Evolutionary conservation across 2,888 invertebrate species (phyloP).

Genomic region (Lamellibrachia columna): DNA sequence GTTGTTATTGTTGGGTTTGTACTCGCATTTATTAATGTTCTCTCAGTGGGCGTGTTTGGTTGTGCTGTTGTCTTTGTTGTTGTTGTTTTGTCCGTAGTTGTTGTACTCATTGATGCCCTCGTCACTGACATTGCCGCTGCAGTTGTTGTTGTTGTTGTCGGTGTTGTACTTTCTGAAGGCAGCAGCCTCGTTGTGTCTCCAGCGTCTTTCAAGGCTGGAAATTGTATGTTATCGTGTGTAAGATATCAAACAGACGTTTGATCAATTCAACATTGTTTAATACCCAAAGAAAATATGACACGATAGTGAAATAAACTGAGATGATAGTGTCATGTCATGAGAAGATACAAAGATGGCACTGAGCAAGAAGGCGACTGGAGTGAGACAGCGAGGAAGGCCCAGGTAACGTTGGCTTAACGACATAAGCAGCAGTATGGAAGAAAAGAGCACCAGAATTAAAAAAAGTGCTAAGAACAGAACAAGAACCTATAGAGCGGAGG

Average conservation of each 20-base stretch:
- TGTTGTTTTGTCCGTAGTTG: not conserved
- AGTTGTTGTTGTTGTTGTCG: not conserved
- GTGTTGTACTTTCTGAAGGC: not conserved
- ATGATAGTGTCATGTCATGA: no score
- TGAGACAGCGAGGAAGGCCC: no score
- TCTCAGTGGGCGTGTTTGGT: not conserved
- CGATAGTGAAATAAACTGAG: no score
- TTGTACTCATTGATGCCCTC: not conserved
- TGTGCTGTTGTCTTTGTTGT: not conserved
- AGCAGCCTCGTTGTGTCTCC: not conserved
- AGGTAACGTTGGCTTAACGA: no score
- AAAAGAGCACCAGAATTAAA: no score
- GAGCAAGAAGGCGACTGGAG: no score
- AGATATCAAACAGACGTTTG: not conserved
- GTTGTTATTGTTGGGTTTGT: not conserved
- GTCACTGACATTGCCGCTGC: not conserved
- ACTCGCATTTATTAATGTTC: not conserved
- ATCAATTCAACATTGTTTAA: no score
- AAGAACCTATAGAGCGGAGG: no score
- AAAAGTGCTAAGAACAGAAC: no score
- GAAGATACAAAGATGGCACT: no score
- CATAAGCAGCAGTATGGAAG: no score
- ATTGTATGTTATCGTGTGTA: not conserved
- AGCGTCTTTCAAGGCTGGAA: not conserved
- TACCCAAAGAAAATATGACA: no score